phyloP scores from a whole-genome alignment of 1,140 invertebrate species.

The Lordiphosa mommai region DNA sequence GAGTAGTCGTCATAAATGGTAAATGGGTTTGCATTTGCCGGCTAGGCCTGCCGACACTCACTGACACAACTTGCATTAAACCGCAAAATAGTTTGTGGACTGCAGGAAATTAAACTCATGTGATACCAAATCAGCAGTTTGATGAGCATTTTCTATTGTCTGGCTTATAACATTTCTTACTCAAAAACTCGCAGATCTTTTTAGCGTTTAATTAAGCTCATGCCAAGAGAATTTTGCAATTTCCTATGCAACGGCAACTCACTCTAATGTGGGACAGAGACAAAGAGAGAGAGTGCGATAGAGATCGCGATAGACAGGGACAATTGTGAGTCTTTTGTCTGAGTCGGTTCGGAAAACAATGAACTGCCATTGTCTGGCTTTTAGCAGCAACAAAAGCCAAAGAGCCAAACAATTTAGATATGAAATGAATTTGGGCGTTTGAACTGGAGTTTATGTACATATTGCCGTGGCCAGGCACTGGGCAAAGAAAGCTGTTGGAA shows the following conservation, averaged over 20 bases:
- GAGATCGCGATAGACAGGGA: background rate
- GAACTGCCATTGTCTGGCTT: constrained; percentile 64
- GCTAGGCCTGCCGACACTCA: no score
- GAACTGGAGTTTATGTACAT: constrained; percentile 18
- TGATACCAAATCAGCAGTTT: constrained; percentile 40
- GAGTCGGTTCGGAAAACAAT: constrained; percentile 57
- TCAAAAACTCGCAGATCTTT: constrained; percentile 12
- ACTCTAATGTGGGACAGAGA: background rate
- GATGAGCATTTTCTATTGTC: constrained; percentile 53
- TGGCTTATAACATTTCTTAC: constrained; percentile 12
- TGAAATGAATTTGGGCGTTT: constrained; percentile 46
- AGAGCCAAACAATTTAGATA: constrained; percentile 62
- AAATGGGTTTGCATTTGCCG: constrained; percentile 21
- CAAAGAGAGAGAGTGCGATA: constrained; percentile 19
- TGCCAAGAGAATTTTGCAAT: constrained; percentile 10
- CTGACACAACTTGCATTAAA: constrained; percentile 29
- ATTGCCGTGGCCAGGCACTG: background rate
- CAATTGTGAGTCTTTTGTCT: constrained; percentile 47
- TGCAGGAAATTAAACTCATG: constrained; percentile 71
- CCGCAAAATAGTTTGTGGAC: constrained; percentile 47
- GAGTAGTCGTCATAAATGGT: constrained; percentile 3
- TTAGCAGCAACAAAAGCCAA: constrained; percentile 65
- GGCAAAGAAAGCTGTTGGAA: constrained; percentile 39
- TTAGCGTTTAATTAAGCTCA: constrained; percentile 53
- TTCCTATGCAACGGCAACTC: no score